Percentiles rank a stretch among this genome's conserved stretches.
phyloP scores from a whole-genome alignment of 2,797 vertebrate species.

The Neopelma chrysocephalum region DNA sequence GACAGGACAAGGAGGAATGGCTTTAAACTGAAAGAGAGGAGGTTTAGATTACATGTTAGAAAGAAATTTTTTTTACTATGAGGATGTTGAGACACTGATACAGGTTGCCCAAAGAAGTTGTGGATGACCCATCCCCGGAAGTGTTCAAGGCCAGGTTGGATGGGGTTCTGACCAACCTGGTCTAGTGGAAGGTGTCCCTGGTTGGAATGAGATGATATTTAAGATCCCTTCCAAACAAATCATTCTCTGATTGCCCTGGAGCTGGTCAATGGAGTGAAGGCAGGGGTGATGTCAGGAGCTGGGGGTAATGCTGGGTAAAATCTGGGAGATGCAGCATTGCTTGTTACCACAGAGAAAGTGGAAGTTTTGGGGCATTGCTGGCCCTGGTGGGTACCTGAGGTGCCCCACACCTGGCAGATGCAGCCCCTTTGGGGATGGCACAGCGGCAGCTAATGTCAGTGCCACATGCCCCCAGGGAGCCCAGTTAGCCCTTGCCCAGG shows the following conservation, averaged over 20 bases:
- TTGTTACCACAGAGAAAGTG: conserved; percentile 79
- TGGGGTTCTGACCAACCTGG: background rate
- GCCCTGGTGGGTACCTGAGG: conserved; percentile 75
- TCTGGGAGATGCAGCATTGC: conserved; percentile 75
- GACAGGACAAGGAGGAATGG: background rate
- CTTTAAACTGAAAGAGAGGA: background rate
- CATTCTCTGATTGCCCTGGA: background rate
- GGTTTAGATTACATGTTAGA: background rate
- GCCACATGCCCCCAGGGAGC: accelerated
- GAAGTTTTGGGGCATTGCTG: conserved; percentile 70
- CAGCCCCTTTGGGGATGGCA: conserved; percentile 61
- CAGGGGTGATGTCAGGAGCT: too few relatives aligned
- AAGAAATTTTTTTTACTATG: background rate
- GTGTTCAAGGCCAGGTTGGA: background rate
- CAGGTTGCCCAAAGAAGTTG: background rate
- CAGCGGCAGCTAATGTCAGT: background rate
- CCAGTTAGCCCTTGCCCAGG: background rate
- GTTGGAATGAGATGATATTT: background rate
- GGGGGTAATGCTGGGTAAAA: conserved; percentile 15
- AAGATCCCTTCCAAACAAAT: background rate
- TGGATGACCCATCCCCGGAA: background rate
- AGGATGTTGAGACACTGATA: background rate
- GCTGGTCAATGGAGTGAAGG: background rate
- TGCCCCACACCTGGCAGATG: conserved; percentile 76
- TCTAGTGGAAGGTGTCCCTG: background rate